Percentiles rank a stretch among this genome's conserved stretches.
phyloP scores from a whole-genome alignment of 2,888 invertebrate genomes.

The Limnephilus auricula region DNA sequence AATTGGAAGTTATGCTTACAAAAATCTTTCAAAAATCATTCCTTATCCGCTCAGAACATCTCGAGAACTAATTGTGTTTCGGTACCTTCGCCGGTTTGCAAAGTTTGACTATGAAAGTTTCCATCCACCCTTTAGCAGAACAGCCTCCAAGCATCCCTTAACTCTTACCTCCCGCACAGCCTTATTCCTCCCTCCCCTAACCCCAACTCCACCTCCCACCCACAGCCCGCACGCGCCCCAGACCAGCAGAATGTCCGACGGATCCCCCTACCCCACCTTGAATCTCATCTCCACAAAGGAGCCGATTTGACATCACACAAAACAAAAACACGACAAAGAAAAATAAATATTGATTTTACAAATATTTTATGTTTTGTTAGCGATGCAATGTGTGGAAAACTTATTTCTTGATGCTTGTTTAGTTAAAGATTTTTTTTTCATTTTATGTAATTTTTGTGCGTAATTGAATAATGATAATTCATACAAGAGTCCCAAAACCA shows the following conservation, averaged over 20 bases:
- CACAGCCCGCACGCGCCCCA: slow-evolving; percentile 60
- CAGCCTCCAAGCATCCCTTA: slow-evolving; percentile 67
- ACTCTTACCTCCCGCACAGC: not conserved
- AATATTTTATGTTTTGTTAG: not conserved
- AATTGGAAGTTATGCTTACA: not conserved
- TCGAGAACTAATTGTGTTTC: slow-evolving; percentile 26
- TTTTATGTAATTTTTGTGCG: no score
- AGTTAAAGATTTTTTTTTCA: not conserved
- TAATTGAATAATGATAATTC: no score
- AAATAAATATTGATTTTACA: not conserved
- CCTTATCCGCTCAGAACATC: not conserved
- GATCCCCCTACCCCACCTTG: slow-evolving; percentile 58
- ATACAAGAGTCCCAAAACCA: not conserved
- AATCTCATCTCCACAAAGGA: slow-evolving; percentile 15
- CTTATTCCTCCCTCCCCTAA: slow-evolving; percentile 67
- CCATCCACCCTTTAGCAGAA: slow-evolving; percentile 73
- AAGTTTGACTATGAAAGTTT: slow-evolving; percentile 71
- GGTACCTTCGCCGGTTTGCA: slow-evolving; percentile 43
- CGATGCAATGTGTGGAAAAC: not conserved
- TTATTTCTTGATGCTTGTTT: not conserved
- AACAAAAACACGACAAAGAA: not conserved
- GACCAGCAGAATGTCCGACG: slow-evolving; percentile 65
- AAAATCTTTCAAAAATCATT: not conserved
- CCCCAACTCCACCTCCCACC: slow-evolving; percentile 67
- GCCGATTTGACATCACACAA: not conserved